Conservation (phyloP, 2,797 vertebrate species). For the Tadarida brasiliensis region DNA sequence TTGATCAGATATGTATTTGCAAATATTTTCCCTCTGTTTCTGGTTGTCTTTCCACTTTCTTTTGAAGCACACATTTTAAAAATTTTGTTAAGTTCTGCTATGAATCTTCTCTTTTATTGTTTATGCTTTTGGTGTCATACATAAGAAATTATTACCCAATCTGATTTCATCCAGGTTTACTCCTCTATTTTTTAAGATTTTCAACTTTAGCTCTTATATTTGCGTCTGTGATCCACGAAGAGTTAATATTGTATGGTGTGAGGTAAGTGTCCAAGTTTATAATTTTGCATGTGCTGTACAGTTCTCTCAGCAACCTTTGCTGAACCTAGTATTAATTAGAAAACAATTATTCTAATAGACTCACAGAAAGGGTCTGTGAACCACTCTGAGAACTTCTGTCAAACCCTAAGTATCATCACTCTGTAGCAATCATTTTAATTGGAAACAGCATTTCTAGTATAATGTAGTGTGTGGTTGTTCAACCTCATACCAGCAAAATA, state of each 20-base stretch:
- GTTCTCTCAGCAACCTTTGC: background rate
- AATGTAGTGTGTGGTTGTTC: background rate
- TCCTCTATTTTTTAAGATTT: background rate
- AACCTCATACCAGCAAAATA: background rate
- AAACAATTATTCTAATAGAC: background rate
- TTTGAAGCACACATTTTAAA: background rate
- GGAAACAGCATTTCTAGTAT: constrained; percentile 20
- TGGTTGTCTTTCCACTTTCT: background rate
- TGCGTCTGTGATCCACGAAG: background rate
- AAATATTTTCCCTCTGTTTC: background rate
- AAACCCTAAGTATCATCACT: background rate
- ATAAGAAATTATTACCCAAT: background rate
- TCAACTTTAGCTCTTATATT: background rate
- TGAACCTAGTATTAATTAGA: background rate
- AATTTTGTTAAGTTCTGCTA: background rate
- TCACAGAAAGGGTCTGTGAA: background rate
- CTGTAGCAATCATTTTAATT: background rate
- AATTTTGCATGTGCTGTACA: background rate
- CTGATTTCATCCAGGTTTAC: background rate
- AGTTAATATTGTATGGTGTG: background rate
- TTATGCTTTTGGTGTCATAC: background rate
- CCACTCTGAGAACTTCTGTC: background rate
- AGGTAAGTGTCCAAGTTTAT: background rate
- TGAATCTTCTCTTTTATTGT: background rate
- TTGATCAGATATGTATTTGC: background rate